These are phyloP conservation scores for Andrena hattorfiana DNA, from an alignment of 2,888 invertebrate genomes.

Conservation along the genomic window DNA sequence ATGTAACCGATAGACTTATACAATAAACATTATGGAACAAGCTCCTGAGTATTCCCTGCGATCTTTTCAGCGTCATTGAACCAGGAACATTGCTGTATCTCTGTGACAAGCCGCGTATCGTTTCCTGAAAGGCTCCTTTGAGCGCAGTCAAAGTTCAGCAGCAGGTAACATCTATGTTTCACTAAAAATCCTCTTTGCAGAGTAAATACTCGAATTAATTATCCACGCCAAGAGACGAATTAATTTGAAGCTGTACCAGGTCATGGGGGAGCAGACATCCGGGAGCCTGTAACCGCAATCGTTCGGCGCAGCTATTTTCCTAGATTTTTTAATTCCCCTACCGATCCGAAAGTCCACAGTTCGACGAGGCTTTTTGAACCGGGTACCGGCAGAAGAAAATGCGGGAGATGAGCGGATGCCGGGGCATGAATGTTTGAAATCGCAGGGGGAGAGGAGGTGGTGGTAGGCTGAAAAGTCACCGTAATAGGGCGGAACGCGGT, in stretches of 20 bases:
- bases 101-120: too few species aligned
- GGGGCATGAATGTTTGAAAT: slow-evolving; percentile 44
- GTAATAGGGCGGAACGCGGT: slow-evolving; percentile 54
- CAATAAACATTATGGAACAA: too few species aligned
- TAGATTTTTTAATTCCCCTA: not conserved
- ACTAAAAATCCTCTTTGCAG: too few species aligned
- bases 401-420: not conserved
- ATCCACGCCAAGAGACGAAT: too few species aligned
- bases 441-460: not conserved
- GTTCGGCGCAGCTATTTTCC: not conserved
- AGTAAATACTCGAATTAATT: too few species aligned
- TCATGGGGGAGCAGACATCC: too few species aligned
- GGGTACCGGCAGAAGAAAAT: not conserved
- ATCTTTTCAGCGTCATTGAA: too few species aligned
- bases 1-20: too few species aligned
- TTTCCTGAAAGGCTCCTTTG: not conserved
- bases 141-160: not conserved
- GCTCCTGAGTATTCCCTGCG: too few species aligned
- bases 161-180: not conserved
- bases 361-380: not conserved
- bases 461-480: slow-evolving; percentile 39
- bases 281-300: too few species aligned
- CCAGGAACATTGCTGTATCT: too few species aligned
- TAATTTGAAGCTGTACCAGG: too few species aligned
- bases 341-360: not conserved